Evolutionary conservation across 2,113 vertebrate species (phyloP).

Genomic region (Leptosomus discolor): DNA sequence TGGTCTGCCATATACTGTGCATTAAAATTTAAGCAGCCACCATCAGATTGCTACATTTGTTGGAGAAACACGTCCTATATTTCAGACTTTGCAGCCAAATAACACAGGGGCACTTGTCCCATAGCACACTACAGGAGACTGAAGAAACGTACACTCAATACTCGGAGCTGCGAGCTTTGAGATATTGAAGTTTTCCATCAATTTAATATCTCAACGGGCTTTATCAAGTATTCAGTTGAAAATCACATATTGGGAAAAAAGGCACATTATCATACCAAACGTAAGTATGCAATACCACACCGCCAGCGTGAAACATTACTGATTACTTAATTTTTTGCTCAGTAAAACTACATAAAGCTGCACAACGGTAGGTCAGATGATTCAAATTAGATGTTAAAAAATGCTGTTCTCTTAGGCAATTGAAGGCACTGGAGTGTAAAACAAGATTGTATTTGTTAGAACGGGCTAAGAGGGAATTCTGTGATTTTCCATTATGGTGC

Average conservation of each 20-base stretch:
- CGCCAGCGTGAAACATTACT: not conserved
- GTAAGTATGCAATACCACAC: not conserved
- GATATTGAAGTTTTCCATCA: not conserved
- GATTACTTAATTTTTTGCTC: not conserved
- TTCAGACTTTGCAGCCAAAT: not conserved
- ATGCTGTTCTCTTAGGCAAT: not conserved
- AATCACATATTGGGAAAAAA: not conserved
- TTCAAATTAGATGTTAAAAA: constrained; percentile 4
- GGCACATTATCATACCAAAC: no score
- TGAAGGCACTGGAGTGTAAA: not conserved
- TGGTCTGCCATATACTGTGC: not conserved
- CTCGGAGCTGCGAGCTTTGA: not conserved
- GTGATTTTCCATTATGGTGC: not conserved
- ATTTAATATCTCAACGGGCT: not conserved
- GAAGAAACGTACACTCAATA: not conserved
- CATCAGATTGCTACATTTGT: rapidly evolving
- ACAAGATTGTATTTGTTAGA: not conserved
- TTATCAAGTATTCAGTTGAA: not conserved
- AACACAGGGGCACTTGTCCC: not conserved
- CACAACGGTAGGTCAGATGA: not conserved
- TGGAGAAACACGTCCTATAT: not conserved
- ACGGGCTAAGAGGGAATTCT: not conserved
- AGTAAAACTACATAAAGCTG: not conserved
- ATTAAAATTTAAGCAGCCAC: not conserved
- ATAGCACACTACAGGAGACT: not conserved